These are phyloP conservation scores for Allobates femoralis DNA, from an alignment of 2,797 vertebrate species.

Conservation along the genomic window DNA sequence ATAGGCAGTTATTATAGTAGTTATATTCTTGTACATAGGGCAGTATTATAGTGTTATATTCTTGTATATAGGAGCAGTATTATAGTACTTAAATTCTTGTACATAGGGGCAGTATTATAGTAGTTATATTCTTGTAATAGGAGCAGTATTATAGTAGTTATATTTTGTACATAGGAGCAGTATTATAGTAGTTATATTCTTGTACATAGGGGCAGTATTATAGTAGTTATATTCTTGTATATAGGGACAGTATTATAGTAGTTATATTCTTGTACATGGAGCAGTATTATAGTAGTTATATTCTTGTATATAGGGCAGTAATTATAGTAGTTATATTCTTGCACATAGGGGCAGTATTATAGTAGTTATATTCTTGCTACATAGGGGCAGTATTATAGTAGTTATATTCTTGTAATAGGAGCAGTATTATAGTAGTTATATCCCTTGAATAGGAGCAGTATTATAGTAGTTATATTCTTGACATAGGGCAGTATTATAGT, in stretches of 20 bases:
- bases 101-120: background rate
- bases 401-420: conserved; percentile 1
- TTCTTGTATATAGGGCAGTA: conserved; percentile 9
- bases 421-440: conserved; percentile 13
- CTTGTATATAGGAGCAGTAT: background rate
- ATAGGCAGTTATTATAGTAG: no score
- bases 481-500: conserved; percentile 7
- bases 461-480: conserved; percentile 16
- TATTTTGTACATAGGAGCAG: conserved; percentile 7
- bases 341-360: conserved; percentile 1
- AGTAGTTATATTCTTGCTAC: conserved; percentile 6
- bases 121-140: no score
- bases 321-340: conserved; percentile 22
- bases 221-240: background rate
- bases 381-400: background rate
- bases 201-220: background rate
- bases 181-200: conserved; percentile 25
- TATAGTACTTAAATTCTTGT: conserved; percentile 7
- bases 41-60: no score
- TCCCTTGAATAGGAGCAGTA: background rate
- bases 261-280: background rate
- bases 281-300: conserved; percentile 5
- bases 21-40: no score
- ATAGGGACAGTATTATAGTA: conserved; percentile 5
- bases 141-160: conserved; percentile 11